Percentiles rank a stretch among this genome's conserved stretches.
Conservation (phyloP, 30 jellyfish, hydroid and myxozoan genomes). For the Chironex yamaguchii region DNA sequence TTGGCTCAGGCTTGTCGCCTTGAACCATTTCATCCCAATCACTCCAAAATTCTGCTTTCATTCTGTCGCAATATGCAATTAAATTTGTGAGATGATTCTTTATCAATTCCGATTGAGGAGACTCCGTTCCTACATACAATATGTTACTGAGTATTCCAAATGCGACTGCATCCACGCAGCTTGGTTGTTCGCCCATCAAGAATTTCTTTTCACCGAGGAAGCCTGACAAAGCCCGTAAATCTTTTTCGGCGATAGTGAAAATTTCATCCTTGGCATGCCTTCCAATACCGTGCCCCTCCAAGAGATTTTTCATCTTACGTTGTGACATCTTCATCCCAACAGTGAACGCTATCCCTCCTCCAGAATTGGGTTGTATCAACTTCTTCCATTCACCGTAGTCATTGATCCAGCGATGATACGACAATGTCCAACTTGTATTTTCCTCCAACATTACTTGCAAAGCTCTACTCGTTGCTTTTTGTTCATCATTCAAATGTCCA, state of each 20-base stretch:
- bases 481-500: constrained; percentile 65
- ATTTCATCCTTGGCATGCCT: constrained; percentile 94
- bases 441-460: constrained; percentile 87
- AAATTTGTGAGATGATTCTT: constrained; percentile 73
- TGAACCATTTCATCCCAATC: constrained; percentile 92
- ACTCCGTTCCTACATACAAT: constrained; percentile 67
- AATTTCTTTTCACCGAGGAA: constrained; percentile 85
- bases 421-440: constrained; percentile 71
- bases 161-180: constrained; percentile 82
- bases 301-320: constrained; percentile 73
- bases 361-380: constrained; percentile 59
- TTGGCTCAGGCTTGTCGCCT: constrained; percentile 91
- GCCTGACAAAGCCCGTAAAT: constrained; percentile 84
- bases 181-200: constrained; percentile 83
- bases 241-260: constrained; percentile 83
- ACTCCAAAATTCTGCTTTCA: constrained; percentile 84
- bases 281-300: constrained; percentile 94
- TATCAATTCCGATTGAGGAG: constrained; percentile 71
- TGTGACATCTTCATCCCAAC: constrained; percentile 82
- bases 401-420: constrained; percentile 72
- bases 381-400: constrained; percentile 86
- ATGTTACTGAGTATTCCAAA: constrained; percentile 84
- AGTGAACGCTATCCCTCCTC: constrained; percentile 80
- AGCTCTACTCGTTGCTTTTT: constrained; percentile 88
- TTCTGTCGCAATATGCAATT: constrained; percentile 75